A percentile compares a stretch with the other conserved stretches of the same genome.
Evolutionary conservation across 2,888 invertebrate genomes (phyloP).

Genomic region (Altica lythri): DNA sequence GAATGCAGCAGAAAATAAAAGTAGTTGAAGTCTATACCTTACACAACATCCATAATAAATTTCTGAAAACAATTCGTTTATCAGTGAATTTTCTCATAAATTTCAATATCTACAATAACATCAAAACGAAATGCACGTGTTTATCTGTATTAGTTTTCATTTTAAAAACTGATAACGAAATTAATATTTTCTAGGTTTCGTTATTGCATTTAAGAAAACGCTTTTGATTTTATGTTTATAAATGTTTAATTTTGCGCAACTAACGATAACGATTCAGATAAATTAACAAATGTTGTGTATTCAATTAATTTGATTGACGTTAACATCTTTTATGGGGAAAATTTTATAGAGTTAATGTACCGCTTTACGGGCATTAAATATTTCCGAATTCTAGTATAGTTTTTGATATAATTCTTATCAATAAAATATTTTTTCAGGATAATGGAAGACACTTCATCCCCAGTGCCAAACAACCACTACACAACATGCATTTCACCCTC

Average conservation of each 20-base stretch:
- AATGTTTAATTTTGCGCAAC: too few relatives aligned
- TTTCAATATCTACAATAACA: conserved; percentile 31
- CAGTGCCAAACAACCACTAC: conserved; percentile 55
- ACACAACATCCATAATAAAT: conserved; percentile 25
- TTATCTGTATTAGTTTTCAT: conserved; percentile 33
- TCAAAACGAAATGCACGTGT: conserved; percentile 34
- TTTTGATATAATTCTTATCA: background rate
- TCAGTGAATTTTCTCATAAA: conserved; percentile 28
- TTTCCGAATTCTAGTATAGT: background rate
- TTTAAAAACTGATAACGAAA: conserved; percentile 21
- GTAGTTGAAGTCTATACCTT: conserved; percentile 12
- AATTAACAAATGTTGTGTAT: too few relatives aligned
- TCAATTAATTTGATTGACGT: conserved; percentile 1
- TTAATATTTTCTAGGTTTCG: conserved; percentile 10
- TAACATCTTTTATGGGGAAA: too few relatives aligned
- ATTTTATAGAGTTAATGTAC: too few relatives aligned
- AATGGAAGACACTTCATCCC: conserved; percentile 56
- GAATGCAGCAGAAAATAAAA: conserved; percentile 10
- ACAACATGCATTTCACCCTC: conserved; percentile 55
- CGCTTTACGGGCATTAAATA: too few relatives aligned
- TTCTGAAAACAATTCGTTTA: conserved; percentile 24
- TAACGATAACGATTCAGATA: conserved; percentile 4
- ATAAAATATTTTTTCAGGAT: conserved; percentile 44
- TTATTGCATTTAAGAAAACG: too few relatives aligned
- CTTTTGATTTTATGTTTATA: too few relatives aligned